A percentile compares a stretch with the other conserved stretches of the same genome.
Evolutionary conservation across 2,888 invertebrate genomes (phyloP).

Genomic region (Sarcophaga caerulescens): DNA sequence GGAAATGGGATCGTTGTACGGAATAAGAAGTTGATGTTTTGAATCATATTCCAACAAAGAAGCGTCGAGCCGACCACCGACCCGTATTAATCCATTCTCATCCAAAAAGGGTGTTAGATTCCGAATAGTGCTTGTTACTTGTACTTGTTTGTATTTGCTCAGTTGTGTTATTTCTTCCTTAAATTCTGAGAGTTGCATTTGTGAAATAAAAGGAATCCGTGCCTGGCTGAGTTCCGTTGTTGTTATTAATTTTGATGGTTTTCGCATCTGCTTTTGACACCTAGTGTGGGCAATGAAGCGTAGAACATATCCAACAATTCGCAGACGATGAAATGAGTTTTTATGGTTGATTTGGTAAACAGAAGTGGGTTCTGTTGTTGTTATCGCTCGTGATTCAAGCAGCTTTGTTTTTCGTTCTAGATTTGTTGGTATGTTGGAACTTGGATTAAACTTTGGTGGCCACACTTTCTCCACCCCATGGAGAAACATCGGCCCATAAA

Average conservation of each 20-base stretch:
- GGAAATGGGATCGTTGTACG: conserved; percentile 54
- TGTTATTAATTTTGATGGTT: background rate
- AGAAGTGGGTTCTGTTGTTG: no score
- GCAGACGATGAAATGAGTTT: no score
- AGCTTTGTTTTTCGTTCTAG: background rate
- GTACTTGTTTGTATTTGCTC: background rate
- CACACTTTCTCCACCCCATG: background rate
- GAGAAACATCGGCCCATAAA: conserved; percentile 7
- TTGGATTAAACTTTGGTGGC: conserved; percentile 7
- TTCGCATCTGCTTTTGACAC: conserved; percentile 6
- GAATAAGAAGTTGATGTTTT: conserved; percentile 71
- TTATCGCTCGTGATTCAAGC: background rate
- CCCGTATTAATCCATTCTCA: conserved; percentile 36
- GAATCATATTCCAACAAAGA: conserved; percentile 48
- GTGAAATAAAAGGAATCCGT: conserved; percentile 7
- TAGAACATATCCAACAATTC: conserved; percentile 7
- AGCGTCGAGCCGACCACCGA: conserved; percentile 69
- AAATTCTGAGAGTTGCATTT: no score
- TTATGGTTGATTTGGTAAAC: no score
- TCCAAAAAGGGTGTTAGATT: conserved; percentile 7
- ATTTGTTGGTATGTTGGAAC: background rate
- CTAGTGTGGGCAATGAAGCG: conserved; percentile 8
- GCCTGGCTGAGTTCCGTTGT: background rate
- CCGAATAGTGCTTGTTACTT: background rate
- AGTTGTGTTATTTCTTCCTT: conserved; percentile 7